Base-by-base conservation (phyloP, 2,113 vertebrate species). In the Eurypyga helias region DNA sequence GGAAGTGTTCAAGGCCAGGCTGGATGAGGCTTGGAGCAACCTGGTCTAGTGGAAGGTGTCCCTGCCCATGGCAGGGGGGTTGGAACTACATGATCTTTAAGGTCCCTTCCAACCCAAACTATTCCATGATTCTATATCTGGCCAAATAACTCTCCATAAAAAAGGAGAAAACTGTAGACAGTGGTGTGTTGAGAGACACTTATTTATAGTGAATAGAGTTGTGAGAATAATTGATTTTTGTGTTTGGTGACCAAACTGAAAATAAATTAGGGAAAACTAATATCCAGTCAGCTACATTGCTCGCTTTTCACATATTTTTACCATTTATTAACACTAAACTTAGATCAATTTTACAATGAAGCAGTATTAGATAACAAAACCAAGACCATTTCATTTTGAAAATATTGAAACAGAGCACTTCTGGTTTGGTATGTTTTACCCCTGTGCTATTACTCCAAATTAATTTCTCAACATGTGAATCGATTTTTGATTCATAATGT, bases 151-250 rank as follows among this genome's bases (percentile, higher is more conserved):
- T 61, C 48, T 85, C 45, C 29, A 64, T 57, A 71, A 61, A 57
- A 77, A 41, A 85, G n/a, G 14, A 91, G 43, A 76, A 89, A 87
- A 67, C 34, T 36, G 17, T 73, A 46, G 70, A 72, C 33, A 92
- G 46, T 2, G 10, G 3, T 64, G 15, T 66, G 10, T 70, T 90
- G 60, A 90, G 26, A 79, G n/a, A 10, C 33, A 49, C 46, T 85
- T 85, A 61, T 58, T 88, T 70, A 70, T 12, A 41, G 49, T 36
- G 34, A 83, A 93, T n/a, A 86, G 62, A 83, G 28, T 64, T 76
- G 28, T 88, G 28, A 96, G 62, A 91, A 93, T 72, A 95, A 94
- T 96, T 83, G 87, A 83, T 94, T 91, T 88, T 93, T 83, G 57
- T 86, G 49, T 93, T 95, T 83, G 62, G 49, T 96, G 75, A 78